Percentiles rank a stretch among this genome's conserved stretches.
Evolutionary conservation across 2,797 vertebrate species (phyloP).

Genomic region (Hydrocynus forskahlii): DNA sequence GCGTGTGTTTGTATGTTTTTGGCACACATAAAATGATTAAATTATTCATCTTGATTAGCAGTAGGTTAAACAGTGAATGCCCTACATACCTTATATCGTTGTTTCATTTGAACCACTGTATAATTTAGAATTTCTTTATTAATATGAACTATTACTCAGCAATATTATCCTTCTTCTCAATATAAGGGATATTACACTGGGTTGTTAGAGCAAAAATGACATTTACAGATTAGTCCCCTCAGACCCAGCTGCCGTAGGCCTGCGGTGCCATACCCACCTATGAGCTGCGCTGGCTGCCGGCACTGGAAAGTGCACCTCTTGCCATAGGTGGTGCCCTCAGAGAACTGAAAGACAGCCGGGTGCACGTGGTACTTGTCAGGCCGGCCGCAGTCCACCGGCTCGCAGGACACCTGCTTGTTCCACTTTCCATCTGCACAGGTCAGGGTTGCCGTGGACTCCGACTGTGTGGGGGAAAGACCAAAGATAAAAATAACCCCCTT

Average conservation of each 20-base stretch:
- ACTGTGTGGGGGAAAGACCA: constrained; percentile 72
- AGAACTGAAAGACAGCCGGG: constrained; percentile 90
- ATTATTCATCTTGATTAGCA: no score
- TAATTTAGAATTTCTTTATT: no score
- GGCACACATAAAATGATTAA: no score
- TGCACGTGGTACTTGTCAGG: constrained; percentile 95
- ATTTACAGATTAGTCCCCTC: constrained; percentile 34
- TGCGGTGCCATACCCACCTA: constrained; percentile 78
- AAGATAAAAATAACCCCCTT: constrained; percentile 23
- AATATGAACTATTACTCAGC: background rate
- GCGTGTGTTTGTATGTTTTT: no score
- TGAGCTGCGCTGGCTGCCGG: constrained; percentile 88
- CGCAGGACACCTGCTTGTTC: constrained; percentile 93
- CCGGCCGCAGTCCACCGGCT: constrained; percentile 92
- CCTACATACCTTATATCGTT: no score
- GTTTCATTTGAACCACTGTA: no score
- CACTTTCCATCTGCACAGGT: constrained; percentile 93
- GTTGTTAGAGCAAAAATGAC: constrained; percentile 9
- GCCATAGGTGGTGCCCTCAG: constrained; percentile 92
- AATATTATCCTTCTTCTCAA: background rate
- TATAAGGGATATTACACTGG: background rate
- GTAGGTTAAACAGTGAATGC: no score
- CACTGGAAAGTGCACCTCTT: constrained; percentile 92
- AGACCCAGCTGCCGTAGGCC: background rate
- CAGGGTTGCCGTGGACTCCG: constrained; percentile 83